Conservation (phyloP, 2,797 vertebrate species). For the Neomorphus geoffroyi region DNA sequence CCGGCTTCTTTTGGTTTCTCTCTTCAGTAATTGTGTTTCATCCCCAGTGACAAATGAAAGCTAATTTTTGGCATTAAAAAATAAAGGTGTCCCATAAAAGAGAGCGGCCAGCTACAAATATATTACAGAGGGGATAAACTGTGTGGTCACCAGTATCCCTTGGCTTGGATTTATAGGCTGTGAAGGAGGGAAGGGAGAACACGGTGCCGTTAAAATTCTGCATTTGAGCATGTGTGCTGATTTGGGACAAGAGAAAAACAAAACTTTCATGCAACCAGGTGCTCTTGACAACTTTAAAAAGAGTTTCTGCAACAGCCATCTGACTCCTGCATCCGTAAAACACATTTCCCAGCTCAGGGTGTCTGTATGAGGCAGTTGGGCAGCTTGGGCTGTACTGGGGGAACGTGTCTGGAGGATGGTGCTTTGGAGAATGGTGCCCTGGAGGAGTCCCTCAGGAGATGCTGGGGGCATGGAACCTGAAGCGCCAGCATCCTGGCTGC, state of each 20-base stretch:
- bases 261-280: background rate
- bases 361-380: fast-evolving
- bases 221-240: fast-evolving
- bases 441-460: too few species aligned
- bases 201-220: background rate
- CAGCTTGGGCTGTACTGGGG: fast-evolving
- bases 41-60: fast-evolving
- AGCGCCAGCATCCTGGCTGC: background rate
- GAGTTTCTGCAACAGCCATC: fast-evolving
- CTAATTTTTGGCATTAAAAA: background rate
- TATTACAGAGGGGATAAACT: background rate
- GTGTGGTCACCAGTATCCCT: fast-evolving
- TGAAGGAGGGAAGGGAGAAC: background rate
- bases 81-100: background rate
- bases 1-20: background rate
- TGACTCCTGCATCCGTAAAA: background rate
- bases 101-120: background rate
- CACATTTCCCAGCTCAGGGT: fast-evolving
- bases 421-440: background rate
- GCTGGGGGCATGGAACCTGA: background rate
- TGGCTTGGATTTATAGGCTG: background rate
- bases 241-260: background rate
- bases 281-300: background rate
- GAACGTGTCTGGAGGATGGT: fast-evolving
- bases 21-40: fast-evolving